Conservation (phyloP, 2,797 vertebrate species). For the Channa striata region DNA sequence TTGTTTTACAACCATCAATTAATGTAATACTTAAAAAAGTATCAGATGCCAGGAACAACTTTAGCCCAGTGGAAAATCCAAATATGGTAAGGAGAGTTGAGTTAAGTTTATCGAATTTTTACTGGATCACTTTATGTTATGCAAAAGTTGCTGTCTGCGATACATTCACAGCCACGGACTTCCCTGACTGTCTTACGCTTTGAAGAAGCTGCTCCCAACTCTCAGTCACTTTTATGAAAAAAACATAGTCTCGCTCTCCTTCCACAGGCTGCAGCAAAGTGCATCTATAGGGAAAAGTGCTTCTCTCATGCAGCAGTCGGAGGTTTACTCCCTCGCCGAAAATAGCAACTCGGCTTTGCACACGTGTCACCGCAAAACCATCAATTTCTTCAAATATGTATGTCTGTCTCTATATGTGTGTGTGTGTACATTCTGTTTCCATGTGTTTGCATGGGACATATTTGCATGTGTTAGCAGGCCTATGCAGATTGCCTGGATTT, state of each 20-base stretch:
- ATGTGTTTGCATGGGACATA: not conserved
- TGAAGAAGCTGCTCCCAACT: constrained; percentile 34
- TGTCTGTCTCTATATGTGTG: constrained; percentile 6
- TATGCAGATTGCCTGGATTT: constrained; percentile 25
- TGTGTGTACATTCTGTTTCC: not conserved
- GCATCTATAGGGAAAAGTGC: constrained; percentile 49
- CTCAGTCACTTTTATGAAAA: constrained; percentile 67
- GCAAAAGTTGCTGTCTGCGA: constrained; percentile 11
- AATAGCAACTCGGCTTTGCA: constrained; percentile 53
- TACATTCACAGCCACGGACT: constrained; percentile 14
- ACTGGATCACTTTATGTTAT: constrained; percentile 8
- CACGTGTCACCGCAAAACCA: constrained; percentile 31
- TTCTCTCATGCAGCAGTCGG: constrained; percentile 19
- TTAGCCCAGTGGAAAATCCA: no score
- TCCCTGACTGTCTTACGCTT: constrained; percentile 29
- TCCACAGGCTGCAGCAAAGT: constrained; percentile 48
- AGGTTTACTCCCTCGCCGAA: constrained; percentile 48
- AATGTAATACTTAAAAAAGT: no score
- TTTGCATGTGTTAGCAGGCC: constrained; percentile 5
- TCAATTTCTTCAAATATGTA: not conserved
- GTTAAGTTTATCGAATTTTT: no score
- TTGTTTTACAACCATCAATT: no score
- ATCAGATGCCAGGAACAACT: no score
- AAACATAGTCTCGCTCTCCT: constrained; percentile 56
- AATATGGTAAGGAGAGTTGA: no score